Conservation (phyloP, 2,888 invertebrate species). For the Dysmachus trigonus region DNA sequence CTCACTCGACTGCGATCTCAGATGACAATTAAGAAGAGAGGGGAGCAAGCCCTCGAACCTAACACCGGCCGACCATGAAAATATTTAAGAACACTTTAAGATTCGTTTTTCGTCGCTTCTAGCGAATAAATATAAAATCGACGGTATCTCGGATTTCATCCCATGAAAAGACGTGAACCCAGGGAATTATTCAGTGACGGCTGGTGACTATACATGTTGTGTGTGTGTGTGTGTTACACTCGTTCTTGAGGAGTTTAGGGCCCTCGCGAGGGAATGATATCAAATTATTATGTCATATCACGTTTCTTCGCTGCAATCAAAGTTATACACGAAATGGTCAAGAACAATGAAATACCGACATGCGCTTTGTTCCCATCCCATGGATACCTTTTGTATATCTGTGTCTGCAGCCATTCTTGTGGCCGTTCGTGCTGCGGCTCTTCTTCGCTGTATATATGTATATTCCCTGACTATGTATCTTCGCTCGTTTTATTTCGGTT, state of each 20-base stretch:
- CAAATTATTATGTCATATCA: slow-evolving; percentile 43
- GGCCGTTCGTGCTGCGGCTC: slow-evolving; percentile 13
- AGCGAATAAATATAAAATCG: background rate
- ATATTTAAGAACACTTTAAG: background rate
- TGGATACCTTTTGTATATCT: slow-evolving; percentile 17
- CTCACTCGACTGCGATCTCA: background rate
- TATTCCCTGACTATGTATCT: background rate
- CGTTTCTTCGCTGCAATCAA: slow-evolving; percentile 37
- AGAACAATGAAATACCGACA: slow-evolving; percentile 38
- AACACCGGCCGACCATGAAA: background rate
- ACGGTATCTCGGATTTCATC: background rate
- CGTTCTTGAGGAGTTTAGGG: slow-evolving; percentile 21
- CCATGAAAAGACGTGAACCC: slow-evolving; percentile 2
- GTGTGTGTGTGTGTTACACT: background rate
- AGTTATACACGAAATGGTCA: slow-evolving; percentile 32
- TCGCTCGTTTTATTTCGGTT: background rate
- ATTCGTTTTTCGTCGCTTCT: background rate
- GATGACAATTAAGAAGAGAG: background rate
- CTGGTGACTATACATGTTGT: background rate
- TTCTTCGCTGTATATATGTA: background rate
- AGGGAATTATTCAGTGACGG: background rate
- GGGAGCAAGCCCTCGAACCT: background rate
- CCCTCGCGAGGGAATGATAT: slow-evolving; percentile 10
- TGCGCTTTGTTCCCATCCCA: slow-evolving; percentile 32
- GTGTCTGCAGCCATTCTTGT: background rate